phyloP scores from a whole-genome alignment of 2,888 invertebrate genomes.

The Boloria selene region DNA sequence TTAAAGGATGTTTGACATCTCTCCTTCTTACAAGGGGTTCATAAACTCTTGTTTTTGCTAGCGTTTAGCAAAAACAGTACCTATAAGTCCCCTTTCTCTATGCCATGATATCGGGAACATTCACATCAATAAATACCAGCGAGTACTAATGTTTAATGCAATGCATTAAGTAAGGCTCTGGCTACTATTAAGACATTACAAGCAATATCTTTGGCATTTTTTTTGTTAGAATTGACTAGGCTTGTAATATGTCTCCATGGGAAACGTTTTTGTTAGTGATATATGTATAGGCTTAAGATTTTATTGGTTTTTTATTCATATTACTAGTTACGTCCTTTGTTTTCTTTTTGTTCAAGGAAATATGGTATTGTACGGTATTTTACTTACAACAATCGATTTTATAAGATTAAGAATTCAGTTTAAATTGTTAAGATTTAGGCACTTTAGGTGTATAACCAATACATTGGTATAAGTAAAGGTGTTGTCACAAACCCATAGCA shows the following conservation, averaged over 20 bases:
- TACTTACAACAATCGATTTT: too few species aligned
- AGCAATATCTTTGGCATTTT: constrained; percentile 2
- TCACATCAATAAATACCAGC: constrained; percentile 42
- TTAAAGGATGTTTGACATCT: constrained; percentile 14
- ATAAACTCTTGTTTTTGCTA: constrained; percentile 33
- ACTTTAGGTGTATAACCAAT: too few species aligned
- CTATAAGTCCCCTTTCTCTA: constrained; percentile 32
- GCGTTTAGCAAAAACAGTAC: constrained; percentile 33
- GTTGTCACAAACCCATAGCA: neutral
- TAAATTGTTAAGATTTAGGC: too few species aligned
- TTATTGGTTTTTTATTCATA: too few species aligned
- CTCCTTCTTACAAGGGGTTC: constrained; percentile 32
- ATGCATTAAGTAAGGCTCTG: constrained; percentile 26
- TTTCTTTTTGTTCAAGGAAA: too few species aligned
- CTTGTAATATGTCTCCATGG: too few species aligned
- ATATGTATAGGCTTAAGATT: too few species aligned
- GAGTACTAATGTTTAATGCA: constrained; percentile 44
- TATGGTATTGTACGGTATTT: too few species aligned
- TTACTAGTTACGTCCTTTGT: too few species aligned
- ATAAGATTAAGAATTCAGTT: too few species aligned
- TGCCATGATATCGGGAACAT: constrained; percentile 37
- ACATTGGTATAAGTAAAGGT: neutral
- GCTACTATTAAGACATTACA: constrained; percentile 14
- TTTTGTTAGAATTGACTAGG: neutral
- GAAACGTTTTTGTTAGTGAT: too few species aligned